Conservation (phyloP, 1,140 invertebrate species). For the Euwallacea fornicatus region DNA sequence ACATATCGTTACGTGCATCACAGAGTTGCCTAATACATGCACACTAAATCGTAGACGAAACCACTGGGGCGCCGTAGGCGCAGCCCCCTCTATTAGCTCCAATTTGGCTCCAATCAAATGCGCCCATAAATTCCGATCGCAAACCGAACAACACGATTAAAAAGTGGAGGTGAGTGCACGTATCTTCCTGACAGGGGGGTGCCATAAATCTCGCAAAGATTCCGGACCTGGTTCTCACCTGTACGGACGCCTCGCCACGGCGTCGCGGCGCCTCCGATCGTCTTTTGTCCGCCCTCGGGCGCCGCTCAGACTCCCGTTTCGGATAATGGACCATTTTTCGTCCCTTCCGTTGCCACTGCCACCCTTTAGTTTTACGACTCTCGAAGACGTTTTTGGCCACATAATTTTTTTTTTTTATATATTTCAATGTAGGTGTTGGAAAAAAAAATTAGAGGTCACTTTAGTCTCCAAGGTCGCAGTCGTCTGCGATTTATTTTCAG, state of each 20-base stretch:
- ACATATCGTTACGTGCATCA: too few species aligned
- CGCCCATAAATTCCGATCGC: not conserved
- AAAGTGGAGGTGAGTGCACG: not conserved
- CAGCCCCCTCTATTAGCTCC: too few species aligned
- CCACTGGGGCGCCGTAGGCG: too few species aligned
- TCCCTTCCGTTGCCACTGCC: slow-evolving; percentile 30
- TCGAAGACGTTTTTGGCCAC: not conserved
- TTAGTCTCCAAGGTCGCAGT: slow-evolving; percentile 2
- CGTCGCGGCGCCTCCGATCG: slow-evolving; percentile 32
- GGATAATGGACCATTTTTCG: slow-evolving; percentile 39
- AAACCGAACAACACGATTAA: slow-evolving; percentile 4
- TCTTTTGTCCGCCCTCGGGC: slow-evolving; percentile 37
- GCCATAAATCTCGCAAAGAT: slow-evolving; percentile 5
- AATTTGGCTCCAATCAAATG: too few species aligned
- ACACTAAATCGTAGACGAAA: too few species aligned
- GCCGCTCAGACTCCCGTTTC: slow-evolving; percentile 37
- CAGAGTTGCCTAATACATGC: too few species aligned
- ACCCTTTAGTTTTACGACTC: slow-evolving; percentile 25
- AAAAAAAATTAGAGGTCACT: slow-evolving; percentile 12
- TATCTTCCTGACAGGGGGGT: not conserved
- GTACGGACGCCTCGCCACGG: slow-evolving; percentile 19
- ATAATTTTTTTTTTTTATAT: not conserved
- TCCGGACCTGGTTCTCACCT: slow-evolving; percentile 32
- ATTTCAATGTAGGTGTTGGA: not conserved
- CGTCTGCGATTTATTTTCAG: not conserved